Conservation (phyloP, 2,888 invertebrate species). For the Cantharis nigra region DNA sequence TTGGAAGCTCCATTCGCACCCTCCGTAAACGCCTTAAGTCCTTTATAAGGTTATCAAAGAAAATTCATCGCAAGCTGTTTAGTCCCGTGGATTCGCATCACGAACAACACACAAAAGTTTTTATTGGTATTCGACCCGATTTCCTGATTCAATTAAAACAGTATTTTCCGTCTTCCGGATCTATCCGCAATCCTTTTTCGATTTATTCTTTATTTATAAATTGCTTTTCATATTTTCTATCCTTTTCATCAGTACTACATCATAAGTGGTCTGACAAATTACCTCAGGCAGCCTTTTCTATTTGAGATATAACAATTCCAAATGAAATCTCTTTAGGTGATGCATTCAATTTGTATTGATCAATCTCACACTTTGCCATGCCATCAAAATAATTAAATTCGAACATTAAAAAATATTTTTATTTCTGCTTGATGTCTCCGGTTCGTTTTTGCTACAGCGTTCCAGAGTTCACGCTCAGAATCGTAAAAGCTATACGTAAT, state of each 20-base stretch:
- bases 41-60: not conserved
- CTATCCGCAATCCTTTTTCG: not conserved
- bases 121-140: not conserved
- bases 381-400: not conserved
- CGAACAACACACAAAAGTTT: not conserved
- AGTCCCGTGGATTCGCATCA: not conserved
- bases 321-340: not conserved
- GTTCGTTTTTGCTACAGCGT: not conserved
- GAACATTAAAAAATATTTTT: not conserved
- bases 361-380: not conserved
- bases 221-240: not conserved
- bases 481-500: not conserved
- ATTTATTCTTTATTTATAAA: not conserved
- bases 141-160: not conserved
- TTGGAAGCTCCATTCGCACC: not conserved
- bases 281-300: not conserved
- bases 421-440: not conserved
- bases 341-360: not conserved
- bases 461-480: not conserved
- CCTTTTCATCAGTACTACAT: not conserved
- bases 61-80: not conserved
- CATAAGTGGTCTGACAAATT: not conserved
- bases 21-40: not conserved
- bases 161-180: not conserved
- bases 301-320: not conserved